phyloP scores from a whole-genome alignment of 92 coral and sea anemone species.

The Palythoa caribaeorum region DNA sequence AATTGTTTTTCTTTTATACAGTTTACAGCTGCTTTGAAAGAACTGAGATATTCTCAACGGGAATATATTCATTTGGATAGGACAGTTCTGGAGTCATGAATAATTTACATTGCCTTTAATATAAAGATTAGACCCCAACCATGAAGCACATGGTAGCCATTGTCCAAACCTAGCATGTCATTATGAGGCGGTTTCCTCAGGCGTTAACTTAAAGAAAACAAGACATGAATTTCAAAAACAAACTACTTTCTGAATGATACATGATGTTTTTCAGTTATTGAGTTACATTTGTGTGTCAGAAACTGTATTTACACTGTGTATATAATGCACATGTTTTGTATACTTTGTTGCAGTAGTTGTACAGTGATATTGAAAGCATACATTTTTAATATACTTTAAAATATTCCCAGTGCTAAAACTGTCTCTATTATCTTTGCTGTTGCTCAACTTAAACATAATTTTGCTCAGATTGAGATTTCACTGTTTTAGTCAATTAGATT shows the following conservation, averaged over 20 bases:
- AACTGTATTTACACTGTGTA: slow-evolving; percentile 5
- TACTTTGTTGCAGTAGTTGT: slow-evolving; percentile 26
- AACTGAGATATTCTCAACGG: neutral
- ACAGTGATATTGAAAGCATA: slow-evolving; percentile 16
- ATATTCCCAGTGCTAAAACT: neutral
- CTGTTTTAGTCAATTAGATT: neutral
- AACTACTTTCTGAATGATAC: neutral
- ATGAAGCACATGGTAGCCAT: slow-evolving; percentile 34
- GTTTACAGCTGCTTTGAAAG: neutral
- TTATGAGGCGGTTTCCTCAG: neutral
- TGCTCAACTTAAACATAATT: neutral
- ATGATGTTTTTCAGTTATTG: neutral
- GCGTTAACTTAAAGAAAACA: neutral
- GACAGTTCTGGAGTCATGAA: slow-evolving; percentile 13
- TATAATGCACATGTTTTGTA: slow-evolving; percentile 31
- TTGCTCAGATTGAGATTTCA: neutral
- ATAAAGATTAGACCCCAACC: neutral
- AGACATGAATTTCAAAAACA: neutral
- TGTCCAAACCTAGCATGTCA: slow-evolving; percentile 23
- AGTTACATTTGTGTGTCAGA: neutral
- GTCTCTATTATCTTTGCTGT: neutral
- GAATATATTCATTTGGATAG: slow-evolving; percentile 3
- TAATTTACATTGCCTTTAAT: slow-evolving; percentile 20
- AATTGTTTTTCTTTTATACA: neutral
- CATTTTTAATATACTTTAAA: neutral